Percentiles rank a stretch among this genome's conserved stretches.
phyloP scores from a whole-genome alignment of 1,140 invertebrate species.

The Listronotus bonariensis region DNA sequence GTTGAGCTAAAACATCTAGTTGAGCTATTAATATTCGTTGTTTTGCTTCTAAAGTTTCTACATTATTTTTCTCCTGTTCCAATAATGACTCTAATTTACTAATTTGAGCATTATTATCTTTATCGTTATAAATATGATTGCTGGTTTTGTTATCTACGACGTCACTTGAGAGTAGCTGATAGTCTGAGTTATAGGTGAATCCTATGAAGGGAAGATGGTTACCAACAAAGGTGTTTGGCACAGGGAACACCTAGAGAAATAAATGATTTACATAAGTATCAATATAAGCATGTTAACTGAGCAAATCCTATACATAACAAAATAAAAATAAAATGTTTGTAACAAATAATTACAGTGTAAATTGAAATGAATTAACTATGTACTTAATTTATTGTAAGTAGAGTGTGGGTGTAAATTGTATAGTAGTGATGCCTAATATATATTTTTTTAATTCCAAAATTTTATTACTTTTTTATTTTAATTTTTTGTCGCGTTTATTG shows the following conservation, averaged over 20 bases:
- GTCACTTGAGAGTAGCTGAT: slow-evolving; percentile 65
- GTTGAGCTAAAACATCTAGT: slow-evolving; percentile 73
- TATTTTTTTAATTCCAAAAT: no score
- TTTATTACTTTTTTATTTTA: no score
- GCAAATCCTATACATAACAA: no score
- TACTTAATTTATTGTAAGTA: no score
- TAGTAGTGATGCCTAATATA: no score
- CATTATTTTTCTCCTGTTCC: slow-evolving; percentile 70
- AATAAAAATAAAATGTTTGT: no score
- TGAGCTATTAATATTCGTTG: slow-evolving; percentile 72
- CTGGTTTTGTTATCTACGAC: slow-evolving; percentile 66
- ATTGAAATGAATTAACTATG: no score
- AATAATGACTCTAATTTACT: slow-evolving; percentile 72
- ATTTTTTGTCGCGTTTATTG: no score
- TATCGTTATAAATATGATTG: slow-evolving; percentile 62
- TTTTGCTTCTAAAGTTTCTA: slow-evolving; percentile 75
- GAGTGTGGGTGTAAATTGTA: no score
- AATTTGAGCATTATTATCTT: slow-evolving; percentile 62
- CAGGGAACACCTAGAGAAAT: slow-evolving; percentile 73
- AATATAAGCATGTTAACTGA: no score
- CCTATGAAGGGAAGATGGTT: slow-evolving; percentile 98
- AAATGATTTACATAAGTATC: no score
- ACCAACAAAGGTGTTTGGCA: slow-evolving; percentile 96
- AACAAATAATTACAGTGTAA: no score
- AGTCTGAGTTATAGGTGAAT: slow-evolving; percentile 95